A percentile compares a stretch with the other conserved stretches of the same genome.
phyloP scores from a whole-genome alignment of 2,797 vertebrate genomes.

The Halcyon smyrnensis region DNA sequence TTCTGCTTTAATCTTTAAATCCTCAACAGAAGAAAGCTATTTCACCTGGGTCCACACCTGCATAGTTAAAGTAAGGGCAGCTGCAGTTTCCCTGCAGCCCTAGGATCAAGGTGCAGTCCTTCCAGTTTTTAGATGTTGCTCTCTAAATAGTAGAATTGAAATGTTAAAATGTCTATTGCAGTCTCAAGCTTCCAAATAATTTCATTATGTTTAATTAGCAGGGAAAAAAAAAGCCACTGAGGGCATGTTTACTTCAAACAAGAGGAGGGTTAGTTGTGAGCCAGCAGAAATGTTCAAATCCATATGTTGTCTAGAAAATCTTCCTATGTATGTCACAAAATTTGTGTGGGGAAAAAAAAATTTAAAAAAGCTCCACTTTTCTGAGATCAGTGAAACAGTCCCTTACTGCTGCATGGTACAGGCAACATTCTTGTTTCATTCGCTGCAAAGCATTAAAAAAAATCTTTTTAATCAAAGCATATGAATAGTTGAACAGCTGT shows the following conservation, averaged over 20 bases:
- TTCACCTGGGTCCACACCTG: slow-evolving; percentile 19
- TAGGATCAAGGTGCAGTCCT: not conserved
- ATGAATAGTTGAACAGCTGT: not conserved
- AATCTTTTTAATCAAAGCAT: not conserved
- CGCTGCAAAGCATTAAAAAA: not conserved
- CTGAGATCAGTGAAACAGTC: not conserved
- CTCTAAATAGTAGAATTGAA: not conserved
- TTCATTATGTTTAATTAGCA: not conserved
- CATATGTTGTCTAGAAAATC: not conserved
- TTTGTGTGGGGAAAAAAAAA: not conserved
- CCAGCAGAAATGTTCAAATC: not conserved
- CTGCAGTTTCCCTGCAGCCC: not conserved
- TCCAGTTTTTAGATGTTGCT: not conserved
- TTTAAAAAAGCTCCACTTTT: not conserved
- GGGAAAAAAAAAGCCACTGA: not conserved
- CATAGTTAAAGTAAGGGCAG: not conserved
- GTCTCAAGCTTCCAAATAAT: not conserved
- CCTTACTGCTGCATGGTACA: not conserved
- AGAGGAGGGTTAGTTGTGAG: not conserved
- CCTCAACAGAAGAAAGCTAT: slow-evolving; percentile 14
- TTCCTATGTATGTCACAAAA: not conserved
- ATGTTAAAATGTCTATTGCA: not conserved
- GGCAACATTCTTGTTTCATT: not conserved
- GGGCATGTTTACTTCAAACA: not conserved
- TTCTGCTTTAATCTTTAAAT: slow-evolving; percentile 66